Evolutionary conservation across 1,140 invertebrate species (phyloP).

Genomic region (Armadillidium nasatum): DNA sequence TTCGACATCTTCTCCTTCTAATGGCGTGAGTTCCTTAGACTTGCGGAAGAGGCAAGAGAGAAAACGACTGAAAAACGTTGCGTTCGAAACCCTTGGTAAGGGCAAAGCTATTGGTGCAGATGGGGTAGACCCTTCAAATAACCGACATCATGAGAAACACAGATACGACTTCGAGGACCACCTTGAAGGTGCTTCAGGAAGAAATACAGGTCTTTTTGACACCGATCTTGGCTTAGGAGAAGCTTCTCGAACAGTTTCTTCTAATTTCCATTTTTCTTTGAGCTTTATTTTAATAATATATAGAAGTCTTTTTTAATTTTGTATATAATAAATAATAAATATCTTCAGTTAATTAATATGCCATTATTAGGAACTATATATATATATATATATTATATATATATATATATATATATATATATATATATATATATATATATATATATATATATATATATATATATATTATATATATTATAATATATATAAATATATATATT

Average conservation of each 20-base stretch:
- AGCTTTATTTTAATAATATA: no score
- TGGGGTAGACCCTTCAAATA: not conserved
- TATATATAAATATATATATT: conserved; percentile 2
- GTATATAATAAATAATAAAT: no score
- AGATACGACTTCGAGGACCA: not conserved
- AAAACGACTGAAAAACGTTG: not conserved
- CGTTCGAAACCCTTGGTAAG: not conserved
- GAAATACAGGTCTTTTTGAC: not conserved
- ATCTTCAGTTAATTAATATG: no score
- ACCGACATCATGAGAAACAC: not conserved
- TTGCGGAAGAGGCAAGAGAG: not conserved
- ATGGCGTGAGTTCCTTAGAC: not conserved
- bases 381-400: no score
- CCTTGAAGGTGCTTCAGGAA: not conserved
- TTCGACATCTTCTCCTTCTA: not conserved
- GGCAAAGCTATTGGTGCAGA: not conserved
- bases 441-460: conserved; percentile 6
- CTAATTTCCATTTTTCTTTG: no score
- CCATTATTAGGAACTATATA: no score
- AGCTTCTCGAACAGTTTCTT: not conserved
- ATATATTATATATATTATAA: no score
- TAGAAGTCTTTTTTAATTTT: no score
- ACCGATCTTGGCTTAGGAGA: not conserved
- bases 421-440: conserved; percentile 6
- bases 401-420: conserved; percentile 1